These are phyloP conservation scores for Glossophaga mutica DNA, from an alignment of 2,797 vertebrate species.

Conservation along the genomic window DNA sequence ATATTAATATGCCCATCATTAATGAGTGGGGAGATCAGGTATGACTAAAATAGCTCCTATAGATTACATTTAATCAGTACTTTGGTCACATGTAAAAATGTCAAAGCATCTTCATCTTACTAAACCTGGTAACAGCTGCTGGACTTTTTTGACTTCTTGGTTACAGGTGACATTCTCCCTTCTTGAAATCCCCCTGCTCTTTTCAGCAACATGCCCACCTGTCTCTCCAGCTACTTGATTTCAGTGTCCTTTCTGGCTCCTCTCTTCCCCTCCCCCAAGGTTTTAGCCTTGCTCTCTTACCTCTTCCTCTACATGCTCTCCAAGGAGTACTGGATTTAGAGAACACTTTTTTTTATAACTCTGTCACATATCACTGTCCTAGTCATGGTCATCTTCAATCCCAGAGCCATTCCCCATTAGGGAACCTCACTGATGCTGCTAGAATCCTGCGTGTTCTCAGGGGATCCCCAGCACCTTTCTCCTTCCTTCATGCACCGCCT, in stretches of 20 bases:
- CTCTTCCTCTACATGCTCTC: background rate
- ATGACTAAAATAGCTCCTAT: slow-evolving; percentile 13
- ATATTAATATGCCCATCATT: slow-evolving; percentile 86
- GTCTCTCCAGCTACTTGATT: background rate
- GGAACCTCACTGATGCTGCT: background rate
- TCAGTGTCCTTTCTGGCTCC: background rate
- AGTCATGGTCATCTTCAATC: background rate
- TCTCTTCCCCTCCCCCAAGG: background rate
- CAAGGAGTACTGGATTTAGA: background rate
- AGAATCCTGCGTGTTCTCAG: background rate
- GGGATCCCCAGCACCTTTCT: background rate
- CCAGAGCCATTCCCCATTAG: background rate
- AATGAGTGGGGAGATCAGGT: slow-evolving; percentile 89
- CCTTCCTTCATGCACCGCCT: background rate
- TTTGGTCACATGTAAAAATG: background rate
- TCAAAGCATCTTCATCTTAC: background rate
- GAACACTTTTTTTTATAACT: background rate
- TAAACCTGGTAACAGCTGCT: background rate
- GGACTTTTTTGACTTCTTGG: background rate
- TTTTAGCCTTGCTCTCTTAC: background rate
- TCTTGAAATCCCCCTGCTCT: background rate
- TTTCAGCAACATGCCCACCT: background rate
- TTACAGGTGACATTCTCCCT: background rate
- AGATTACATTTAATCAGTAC: background rate
- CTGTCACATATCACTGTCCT: background rate